Conservation (phyloP, 30 jellyfish, hydroid and myxozoan genomes). For the Hydractinia symbiolongicarpus region DNA sequence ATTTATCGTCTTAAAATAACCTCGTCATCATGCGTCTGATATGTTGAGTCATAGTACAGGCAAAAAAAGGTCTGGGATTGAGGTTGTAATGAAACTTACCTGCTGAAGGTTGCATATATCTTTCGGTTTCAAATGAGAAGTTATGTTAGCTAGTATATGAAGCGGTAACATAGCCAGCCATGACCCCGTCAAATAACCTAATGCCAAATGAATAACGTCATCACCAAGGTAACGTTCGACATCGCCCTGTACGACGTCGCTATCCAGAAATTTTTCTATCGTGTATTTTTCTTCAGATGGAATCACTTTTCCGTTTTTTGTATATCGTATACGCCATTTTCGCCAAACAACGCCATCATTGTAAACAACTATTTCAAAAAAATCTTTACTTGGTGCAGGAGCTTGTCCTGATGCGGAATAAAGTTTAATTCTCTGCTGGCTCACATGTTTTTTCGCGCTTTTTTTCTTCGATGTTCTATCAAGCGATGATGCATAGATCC, state of each 20-base stretch:
- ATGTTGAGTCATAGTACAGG: too few relatives aligned
- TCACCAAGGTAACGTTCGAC: constrained; percentile 55
- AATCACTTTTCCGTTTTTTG: constrained; percentile 38
- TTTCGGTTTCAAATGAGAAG: constrained; percentile 21
- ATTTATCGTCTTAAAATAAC: too few relatives aligned
- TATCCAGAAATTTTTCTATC: constrained; percentile 47
- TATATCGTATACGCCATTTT: constrained; percentile 55
- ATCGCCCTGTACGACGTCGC: constrained; percentile 45
- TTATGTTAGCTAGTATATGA: constrained; percentile 27
- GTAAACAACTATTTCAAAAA: constrained; percentile 52
- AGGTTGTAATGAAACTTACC: constrained; percentile 16
- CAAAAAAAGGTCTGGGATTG: too few relatives aligned
- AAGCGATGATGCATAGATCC: too few relatives aligned
- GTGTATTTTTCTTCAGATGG: constrained; percentile 58
- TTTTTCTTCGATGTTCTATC: too few relatives aligned
- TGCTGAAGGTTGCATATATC: constrained; percentile 46
- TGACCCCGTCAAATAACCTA: constrained; percentile 45
- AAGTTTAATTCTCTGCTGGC: constrained; percentile 28
- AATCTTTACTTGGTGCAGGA: constrained; percentile 79
- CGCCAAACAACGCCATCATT: constrained; percentile 62
- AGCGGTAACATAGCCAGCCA: constrained; percentile 73
- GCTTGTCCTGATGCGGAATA: constrained; percentile 74
- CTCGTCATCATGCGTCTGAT: too few relatives aligned
- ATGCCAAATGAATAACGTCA: constrained; percentile 54
- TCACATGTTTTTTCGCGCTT: too few relatives aligned